Evolutionary conservation across 2,113 vertebrate species (phyloP).

Genomic region (Oreochromis spilurus): DNA sequence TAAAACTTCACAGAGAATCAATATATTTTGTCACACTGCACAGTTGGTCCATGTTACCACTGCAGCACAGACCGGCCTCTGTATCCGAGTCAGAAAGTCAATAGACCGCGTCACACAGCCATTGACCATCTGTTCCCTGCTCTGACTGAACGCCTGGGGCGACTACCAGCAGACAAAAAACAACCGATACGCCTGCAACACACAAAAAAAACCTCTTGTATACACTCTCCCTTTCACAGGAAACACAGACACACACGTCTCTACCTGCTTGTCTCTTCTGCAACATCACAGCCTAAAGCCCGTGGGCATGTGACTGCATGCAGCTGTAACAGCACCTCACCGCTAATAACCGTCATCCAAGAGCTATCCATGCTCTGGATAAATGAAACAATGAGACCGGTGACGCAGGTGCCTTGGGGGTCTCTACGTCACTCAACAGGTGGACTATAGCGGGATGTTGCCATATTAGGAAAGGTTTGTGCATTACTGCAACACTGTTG

Average conservation of each 20-base stretch:
- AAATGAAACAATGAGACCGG: not conserved
- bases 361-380: not conserved
- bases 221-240: not conserved
- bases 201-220: not conserved
- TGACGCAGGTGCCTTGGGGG: not conserved
- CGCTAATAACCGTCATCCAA: not conserved
- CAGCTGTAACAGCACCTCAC: not conserved
- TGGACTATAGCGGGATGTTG: not conserved
- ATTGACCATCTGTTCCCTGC: constrained; percentile 42
- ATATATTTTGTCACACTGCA: not conserved
- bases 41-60: not conserved
- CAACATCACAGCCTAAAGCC: not conserved
- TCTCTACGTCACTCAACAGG: constrained; percentile 16
- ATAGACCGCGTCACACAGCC: not conserved
- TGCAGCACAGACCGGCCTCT: not conserved
- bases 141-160: not conserved
- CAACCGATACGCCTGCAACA: not conserved
- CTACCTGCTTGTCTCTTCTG: not conserved
- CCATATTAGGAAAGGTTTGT: not conserved
- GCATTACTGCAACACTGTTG: not conserved
- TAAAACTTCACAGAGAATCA: not conserved
- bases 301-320: not conserved
- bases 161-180: not conserved
- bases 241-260: not conserved
- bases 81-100: constrained; percentile 25